Conservation (phyloP, 2,888 invertebrate genomes). For the Lathronympha strigana region DNA sequence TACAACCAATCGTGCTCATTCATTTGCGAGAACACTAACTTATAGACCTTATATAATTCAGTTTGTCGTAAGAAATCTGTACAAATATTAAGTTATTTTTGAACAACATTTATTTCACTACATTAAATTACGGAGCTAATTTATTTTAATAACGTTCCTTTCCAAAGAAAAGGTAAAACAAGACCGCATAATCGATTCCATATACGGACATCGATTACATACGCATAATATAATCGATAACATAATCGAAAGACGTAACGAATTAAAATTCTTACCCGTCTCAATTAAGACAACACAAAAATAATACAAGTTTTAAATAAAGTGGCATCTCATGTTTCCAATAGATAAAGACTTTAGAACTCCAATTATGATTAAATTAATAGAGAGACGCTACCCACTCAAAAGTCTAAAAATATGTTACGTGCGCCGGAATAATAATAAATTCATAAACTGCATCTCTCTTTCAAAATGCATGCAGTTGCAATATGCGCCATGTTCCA, state of each 20-base stretch:
- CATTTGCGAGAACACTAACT: too few species aligned
- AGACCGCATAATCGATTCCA: conserved; percentile 5
- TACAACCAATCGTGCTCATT: too few species aligned
- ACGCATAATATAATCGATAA: not conserved
- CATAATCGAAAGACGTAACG: not conserved
- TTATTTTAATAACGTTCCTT: not conserved
- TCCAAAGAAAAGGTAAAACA: not conserved
- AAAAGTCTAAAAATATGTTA: conserved; percentile 8
- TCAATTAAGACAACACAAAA: conserved; percentile 12
- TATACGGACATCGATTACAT: too few species aligned
- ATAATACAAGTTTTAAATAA: not conserved
- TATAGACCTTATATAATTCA: not conserved
- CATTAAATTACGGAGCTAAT: not conserved
- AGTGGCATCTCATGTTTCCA: conserved; percentile 5
- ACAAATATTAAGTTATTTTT: too few species aligned
- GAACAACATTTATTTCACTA: not conserved
- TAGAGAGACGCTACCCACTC: not conserved
- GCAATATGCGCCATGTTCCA: conserved; percentile 77
- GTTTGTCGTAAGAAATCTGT: not conserved
- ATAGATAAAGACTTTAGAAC: conserved; percentile 10
- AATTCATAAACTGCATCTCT: conserved; percentile 52
- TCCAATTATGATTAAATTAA: not conserved
- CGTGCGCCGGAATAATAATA: conserved; percentile 32
- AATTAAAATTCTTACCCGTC: conserved; percentile 5
- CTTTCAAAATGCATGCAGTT: conserved; percentile 70